phyloP scores from a whole-genome alignment of 1,140 invertebrate genomes.

The Drosophila lini region DNA sequence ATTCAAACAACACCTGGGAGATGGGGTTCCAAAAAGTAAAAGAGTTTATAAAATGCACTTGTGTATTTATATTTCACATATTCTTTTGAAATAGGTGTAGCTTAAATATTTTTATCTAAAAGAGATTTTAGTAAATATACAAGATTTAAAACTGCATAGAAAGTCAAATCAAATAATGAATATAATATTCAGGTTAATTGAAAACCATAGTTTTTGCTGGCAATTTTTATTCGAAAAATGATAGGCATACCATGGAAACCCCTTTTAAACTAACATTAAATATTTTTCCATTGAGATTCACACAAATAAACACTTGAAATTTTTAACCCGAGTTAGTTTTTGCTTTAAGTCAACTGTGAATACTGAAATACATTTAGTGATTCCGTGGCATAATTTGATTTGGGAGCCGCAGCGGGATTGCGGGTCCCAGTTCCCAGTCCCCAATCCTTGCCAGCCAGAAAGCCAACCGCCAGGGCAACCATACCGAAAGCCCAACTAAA shows the following conservation, averaged over 20 bases:
- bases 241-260: no score
- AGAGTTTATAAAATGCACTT: neutral
- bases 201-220: neutral
- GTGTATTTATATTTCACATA: neutral
- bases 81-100: no score
- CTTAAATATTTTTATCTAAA: no score
- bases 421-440: neutral
- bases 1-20: neutral
- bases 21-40: neutral
- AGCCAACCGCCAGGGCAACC: slow-evolving; percentile 25
- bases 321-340: neutral
- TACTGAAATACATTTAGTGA: slow-evolving; percentile 21
- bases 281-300: neutral
- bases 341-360: slow-evolving; percentile 25
- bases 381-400: slow-evolving; percentile 35
- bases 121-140: no score
- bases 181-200: neutral
- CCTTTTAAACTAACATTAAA: no score
- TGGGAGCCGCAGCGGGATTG: slow-evolving; percentile 13
- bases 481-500: slow-evolving; percentile 30
- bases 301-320: neutral
- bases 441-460: neutral
- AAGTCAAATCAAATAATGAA: neutral
- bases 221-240: neutral
- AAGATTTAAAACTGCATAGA: neutral